Conservation (phyloP, 2,113 vertebrate species). For the Colinus virginianus region DNA sequence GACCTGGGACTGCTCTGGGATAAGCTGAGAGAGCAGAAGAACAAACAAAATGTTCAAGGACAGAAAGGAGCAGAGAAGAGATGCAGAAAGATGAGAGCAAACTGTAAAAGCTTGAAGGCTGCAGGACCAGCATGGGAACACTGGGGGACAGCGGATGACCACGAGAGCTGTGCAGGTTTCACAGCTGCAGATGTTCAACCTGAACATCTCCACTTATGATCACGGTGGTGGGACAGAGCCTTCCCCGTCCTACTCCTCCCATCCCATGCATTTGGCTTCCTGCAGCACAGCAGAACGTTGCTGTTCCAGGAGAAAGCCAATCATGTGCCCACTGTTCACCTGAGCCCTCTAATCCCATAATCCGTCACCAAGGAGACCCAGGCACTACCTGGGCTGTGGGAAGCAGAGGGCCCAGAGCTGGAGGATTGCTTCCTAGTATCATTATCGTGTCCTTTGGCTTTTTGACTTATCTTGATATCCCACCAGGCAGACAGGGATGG, state of each 20-base stretch:
- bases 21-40: neutral
- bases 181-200: neutral
- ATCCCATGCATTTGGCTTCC: neutral
- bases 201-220: fast-evolving
- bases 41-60: neutral
- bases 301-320: fast-evolving
- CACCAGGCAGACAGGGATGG: neutral
- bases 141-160: neutral
- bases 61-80: neutral
- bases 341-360: constrained; percentile 55
- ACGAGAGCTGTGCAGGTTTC: neutral
- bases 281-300: fast-evolving
- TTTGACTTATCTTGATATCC: neutral
- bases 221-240: neutral
- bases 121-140: neutral
- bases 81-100: neutral
- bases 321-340: neutral
- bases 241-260: fast-evolving
- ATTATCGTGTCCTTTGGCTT: neutral
- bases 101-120: neutral
- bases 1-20: neutral
- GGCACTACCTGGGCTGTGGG: neutral
- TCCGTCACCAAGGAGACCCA: constrained; percentile 53
- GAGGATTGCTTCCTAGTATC: neutral
- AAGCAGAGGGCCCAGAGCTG: neutral